These are phyloP conservation scores for Notolepis coatsorum DNA, from an alignment of 2,797 vertebrate genomes.

Conservation along the genomic window DNA sequence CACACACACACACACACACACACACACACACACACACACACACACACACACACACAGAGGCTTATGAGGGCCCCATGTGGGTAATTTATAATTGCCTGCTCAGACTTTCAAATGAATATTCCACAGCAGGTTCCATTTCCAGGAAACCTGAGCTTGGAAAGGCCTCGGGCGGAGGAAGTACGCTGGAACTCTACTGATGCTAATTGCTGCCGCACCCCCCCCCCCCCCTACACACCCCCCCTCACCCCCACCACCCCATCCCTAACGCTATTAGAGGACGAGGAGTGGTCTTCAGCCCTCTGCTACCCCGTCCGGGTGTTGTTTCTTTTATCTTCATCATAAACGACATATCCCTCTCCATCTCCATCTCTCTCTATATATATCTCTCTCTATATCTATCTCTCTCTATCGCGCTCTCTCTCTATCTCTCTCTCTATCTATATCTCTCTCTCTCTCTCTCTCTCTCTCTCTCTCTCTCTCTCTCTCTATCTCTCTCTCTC, in stretches of 20 bases:
- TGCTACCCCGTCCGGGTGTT: no score
- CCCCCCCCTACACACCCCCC: no score
- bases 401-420: no score
- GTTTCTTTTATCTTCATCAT: no score
- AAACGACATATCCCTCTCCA: conserved; percentile 15
- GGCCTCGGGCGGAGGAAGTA: conserved; percentile 54
- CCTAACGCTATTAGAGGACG: conserved; percentile 57
- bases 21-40: conserved; percentile 15
- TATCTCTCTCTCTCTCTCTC: no score
- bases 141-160: conserved; percentile 46
- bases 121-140: conserved; percentile 41
- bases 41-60: conserved; percentile 13
- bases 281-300: conserved; percentile 52
- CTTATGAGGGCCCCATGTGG: conserved; percentile 36
- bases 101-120: conserved; percentile 62
- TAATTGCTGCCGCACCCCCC: conserved; percentile 63
- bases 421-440: no score
- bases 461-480: no score
- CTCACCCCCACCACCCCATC: conserved; percentile 20
- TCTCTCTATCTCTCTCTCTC: no score
- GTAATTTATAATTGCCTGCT: conserved; percentile 61
- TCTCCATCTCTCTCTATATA: no score
- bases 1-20: conserved; percentile 13
- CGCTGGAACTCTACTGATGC: conserved; percentile 59
- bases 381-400: no score